phyloP scores from a whole-genome alignment of 1,140 invertebrate genomes.

The Lepidostoma basale region DNA sequence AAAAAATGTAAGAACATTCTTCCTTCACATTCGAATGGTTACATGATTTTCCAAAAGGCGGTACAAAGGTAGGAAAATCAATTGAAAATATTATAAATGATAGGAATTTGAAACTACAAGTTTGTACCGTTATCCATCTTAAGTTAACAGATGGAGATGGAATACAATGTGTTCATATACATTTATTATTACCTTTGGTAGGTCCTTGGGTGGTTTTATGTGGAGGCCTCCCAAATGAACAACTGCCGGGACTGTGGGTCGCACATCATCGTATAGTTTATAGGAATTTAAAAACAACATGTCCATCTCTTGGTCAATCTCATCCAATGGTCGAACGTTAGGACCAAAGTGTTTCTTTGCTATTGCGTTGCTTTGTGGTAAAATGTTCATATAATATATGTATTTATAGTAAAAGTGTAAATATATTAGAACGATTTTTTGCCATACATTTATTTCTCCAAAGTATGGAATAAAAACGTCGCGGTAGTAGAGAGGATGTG shows the following conservation, averaged over 20 bases:
- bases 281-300: slow-evolving; percentile 62
- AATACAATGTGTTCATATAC: too few relatives aligned
- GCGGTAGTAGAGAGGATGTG: slow-evolving; percentile 57
- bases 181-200: slow-evolving; percentile 49
- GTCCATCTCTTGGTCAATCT: slow-evolving; percentile 56
- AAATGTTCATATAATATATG: slow-evolving; percentile 34
- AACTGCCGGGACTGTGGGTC: slow-evolving; percentile 57
- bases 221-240: slow-evolving; percentile 60
- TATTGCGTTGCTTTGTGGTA: slow-evolving; percentile 42
- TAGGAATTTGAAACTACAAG: too few relatives aligned
- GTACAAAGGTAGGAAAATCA: too few relatives aligned
- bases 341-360: slow-evolving; percentile 48
- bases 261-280: slow-evolving; percentile 54
- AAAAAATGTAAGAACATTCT: too few relatives aligned
- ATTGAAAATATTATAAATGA: too few relatives aligned
- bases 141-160: too few relatives aligned
- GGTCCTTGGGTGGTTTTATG: slow-evolving; percentile 46
- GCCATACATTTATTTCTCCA: slow-evolving; percentile 44
- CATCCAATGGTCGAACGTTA: slow-evolving; percentile 40
- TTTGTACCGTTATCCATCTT: too few relatives aligned
- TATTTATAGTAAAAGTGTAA: slow-evolving; percentile 26
- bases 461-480: slow-evolving; percentile 48
- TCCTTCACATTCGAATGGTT: too few relatives aligned
- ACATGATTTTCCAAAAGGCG: too few relatives aligned
- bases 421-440: slow-evolving; percentile 46